These are phyloP conservation scores for Ctenopoma kingsleyae DNA, from an alignment of 2,797 vertebrate genomes.

Conservation along the genomic window DNA sequence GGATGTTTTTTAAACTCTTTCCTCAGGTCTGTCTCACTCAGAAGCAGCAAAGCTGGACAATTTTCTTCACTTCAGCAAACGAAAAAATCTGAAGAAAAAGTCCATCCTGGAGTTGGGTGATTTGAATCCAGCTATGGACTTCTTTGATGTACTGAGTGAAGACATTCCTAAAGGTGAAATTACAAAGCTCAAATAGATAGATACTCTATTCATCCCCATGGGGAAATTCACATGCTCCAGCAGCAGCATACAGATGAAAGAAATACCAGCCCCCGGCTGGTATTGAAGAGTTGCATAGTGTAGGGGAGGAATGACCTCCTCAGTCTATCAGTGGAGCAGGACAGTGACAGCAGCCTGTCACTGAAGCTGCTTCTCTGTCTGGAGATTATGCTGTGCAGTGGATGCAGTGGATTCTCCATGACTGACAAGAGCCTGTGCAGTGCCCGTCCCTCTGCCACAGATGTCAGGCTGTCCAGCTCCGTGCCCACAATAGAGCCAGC, in stretches of 20 bases:
- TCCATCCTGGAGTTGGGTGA: constrained; percentile 88
- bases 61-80: constrained; percentile 91
- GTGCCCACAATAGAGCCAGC: background rate
- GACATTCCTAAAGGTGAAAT: constrained; percentile 91
- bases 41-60: constrained; percentile 90
- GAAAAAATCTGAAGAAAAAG: constrained; percentile 86
- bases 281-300: background rate
- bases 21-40: constrained; percentile 87
- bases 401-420: background rate
- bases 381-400: too few species aligned
- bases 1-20: background rate
- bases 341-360: too few species aligned
- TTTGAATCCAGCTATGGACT: constrained; percentile 90
- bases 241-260: too few species aligned
- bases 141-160: constrained; percentile 90
- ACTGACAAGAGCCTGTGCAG: background rate
- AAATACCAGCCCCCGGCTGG: too few species aligned
- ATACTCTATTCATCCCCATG: too few species aligned
- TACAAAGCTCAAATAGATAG: background rate
- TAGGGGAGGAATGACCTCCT: too few species aligned
- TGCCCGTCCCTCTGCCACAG: background rate
- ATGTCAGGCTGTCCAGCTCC: background rate
- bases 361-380: too few species aligned
- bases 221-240: too few species aligned
- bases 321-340: too few species aligned